These are phyloP conservation scores for Coryphaenoides rupestris DNA, from an alignment of 2,113 vertebrate genomes.

Conservation along the genomic window DNA sequence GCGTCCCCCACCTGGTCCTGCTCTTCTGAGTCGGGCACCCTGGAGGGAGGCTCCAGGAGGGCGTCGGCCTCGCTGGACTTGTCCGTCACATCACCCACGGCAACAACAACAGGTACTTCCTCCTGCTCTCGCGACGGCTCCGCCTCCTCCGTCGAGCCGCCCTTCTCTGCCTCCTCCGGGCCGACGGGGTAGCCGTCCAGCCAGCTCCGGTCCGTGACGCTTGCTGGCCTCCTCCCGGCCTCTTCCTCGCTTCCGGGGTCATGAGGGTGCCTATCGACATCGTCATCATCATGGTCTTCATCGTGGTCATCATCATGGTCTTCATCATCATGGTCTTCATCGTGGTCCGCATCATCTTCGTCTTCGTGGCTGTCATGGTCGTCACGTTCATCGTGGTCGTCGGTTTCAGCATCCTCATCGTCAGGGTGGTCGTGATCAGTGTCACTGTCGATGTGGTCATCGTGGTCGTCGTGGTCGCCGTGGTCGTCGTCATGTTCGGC, in stretches of 20 bases:
- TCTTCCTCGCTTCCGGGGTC: slow-evolving; percentile 57
- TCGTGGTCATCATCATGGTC: slow-evolving; percentile 1
- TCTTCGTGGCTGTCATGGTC: no score
- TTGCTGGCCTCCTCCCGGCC: slow-evolving; percentile 35
- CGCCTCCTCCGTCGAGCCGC: slow-evolving; percentile 61
- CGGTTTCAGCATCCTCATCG: slow-evolving; percentile 1
- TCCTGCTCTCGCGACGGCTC: slow-evolving; percentile 7
- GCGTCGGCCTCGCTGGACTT: slow-evolving; percentile 49
- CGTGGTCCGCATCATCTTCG: slow-evolving; percentile 1
- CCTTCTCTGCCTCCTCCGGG: slow-evolving; percentile 63
- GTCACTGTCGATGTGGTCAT: no score
- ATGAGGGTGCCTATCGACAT: slow-evolving; percentile 16
- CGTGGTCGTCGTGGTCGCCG: neutral
- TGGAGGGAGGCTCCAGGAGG: slow-evolving; percentile 41
- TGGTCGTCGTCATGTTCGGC: neutral
- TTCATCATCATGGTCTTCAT: slow-evolving; percentile 24
- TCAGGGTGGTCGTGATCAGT: slow-evolving; percentile 16
- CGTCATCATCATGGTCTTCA: slow-evolving; percentile 29
- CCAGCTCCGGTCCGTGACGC: slow-evolving; percentile 82
- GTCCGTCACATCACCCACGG: slow-evolving; percentile 42
- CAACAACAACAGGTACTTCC: slow-evolving; percentile 22
- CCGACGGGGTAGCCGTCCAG: slow-evolving; percentile 86
- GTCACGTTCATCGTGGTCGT: slow-evolving; percentile 18
- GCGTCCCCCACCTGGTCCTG: slow-evolving; percentile 14
- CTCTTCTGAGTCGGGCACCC: slow-evolving; percentile 22